Percentiles rank a stretch among this genome's conserved stretches.
Conservation (phyloP, 2,113 vertebrate genomes). For the Platanista minor region DNA sequence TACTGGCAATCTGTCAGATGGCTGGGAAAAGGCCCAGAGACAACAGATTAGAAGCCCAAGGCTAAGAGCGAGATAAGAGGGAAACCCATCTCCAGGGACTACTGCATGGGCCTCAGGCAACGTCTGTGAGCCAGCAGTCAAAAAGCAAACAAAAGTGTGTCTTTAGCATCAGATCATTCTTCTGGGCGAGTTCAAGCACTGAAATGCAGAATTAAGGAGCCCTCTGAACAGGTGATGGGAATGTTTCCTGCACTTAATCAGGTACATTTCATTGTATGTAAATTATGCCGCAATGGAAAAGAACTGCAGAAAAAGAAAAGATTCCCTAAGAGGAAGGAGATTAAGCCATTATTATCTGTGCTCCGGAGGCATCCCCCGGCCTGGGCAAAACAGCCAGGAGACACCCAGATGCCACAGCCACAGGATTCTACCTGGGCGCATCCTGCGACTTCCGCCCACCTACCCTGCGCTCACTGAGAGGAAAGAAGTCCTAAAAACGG, state of each 20-base stretch:
- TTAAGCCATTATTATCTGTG: rapidly evolving
- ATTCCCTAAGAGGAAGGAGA: neutral
- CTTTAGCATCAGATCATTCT: neutral
- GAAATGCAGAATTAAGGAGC: neutral
- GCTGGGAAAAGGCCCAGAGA: neutral
- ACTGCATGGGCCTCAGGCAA: neutral
- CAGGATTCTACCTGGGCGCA: rapidly evolving
- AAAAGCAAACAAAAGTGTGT: neutral
- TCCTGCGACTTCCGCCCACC: neutral
- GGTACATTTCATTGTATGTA: neutral
- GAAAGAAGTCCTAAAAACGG: neutral
- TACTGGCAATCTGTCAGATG: rapidly evolving
- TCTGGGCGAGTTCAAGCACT: rapidly evolving
- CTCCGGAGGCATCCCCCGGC: neutral
- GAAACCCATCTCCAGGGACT: neutral
- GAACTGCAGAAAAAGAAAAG: neutral
- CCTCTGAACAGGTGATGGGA: neutral
- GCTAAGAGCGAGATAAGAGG: neutral
- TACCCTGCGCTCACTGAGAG: neutral
- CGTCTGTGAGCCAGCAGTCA: neutral
- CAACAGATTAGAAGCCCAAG: neutral
- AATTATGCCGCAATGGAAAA: neutral
- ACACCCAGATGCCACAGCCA: rapidly evolving
- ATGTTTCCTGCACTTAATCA: neutral
- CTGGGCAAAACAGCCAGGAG: neutral